Evolutionary conservation across 2,888 invertebrate genomes (phyloP).

Genomic region (Rhyacophila evoluta): DNA sequence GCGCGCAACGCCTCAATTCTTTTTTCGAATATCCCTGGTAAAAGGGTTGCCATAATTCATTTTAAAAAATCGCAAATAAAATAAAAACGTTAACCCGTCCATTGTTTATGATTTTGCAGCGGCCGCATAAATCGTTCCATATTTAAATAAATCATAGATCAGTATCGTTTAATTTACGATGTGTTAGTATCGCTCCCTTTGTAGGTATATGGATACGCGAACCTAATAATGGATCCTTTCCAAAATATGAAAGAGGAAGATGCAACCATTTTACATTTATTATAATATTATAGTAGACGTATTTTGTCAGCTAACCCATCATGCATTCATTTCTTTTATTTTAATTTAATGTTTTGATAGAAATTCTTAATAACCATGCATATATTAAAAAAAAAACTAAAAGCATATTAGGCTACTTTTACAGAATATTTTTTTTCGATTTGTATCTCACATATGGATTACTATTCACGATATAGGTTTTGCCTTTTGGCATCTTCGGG

Average conservation of each 20-base stretch:
- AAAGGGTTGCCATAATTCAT: conserved; percentile 40
- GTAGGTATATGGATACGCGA: too few species aligned
- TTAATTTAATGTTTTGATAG: too few species aligned
- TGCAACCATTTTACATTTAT: conserved; percentile 38
- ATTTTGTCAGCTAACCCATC: too few species aligned
- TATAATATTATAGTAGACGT: too few species aligned
- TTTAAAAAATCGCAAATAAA: conserved; percentile 37
- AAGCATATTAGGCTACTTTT: too few species aligned
- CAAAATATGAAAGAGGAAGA: not conserved
- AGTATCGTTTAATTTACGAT: conserved; percentile 54
- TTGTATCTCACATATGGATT: too few species aligned
- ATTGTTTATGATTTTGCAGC: conserved; percentile 51
- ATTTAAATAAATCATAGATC: conserved; percentile 55
- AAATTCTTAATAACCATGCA: too few species aligned
- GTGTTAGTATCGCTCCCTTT: conserved; percentile 44
- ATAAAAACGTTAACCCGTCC: conserved; percentile 41
- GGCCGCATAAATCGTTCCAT: conserved; percentile 45
- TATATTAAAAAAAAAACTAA: too few species aligned
- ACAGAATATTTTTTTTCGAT: too few species aligned
- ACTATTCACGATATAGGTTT: too few species aligned
- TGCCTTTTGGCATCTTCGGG: too few species aligned
- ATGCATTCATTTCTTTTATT: too few species aligned
- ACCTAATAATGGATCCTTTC: not conserved
- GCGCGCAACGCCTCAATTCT: not conserved
- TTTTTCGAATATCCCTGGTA: not conserved